Percentiles rank a stretch among this genome's conserved stretches.
These are phyloP conservation scores for Myiotriccus ornatus DNA, from an alignment of 2,797 vertebrate species.

Conservation along the genomic window DNA sequence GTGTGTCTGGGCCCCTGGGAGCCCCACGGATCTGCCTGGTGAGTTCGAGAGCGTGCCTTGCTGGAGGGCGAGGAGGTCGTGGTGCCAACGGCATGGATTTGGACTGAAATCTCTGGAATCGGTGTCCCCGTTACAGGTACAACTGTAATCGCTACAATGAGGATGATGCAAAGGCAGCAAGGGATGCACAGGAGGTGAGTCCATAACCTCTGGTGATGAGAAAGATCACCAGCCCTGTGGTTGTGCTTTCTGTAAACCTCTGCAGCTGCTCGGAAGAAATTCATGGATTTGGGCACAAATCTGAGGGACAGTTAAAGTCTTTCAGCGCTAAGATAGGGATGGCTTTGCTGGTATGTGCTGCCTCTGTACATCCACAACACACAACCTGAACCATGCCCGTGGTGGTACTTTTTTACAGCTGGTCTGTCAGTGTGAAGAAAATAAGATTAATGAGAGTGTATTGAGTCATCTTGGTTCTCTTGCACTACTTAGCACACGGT, in stretches of 20 bases:
- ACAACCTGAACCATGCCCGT: not conserved
- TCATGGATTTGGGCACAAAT: not conserved
- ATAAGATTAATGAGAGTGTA: not conserved
- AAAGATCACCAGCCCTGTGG: not conserved
- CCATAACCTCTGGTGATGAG: not conserved
- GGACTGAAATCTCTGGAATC: conserved; percentile 39
- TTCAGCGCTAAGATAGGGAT: not conserved
- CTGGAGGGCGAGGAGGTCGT: not conserved
- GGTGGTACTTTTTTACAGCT: not conserved
- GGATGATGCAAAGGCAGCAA: conserved; percentile 98
- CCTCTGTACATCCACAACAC: not conserved
- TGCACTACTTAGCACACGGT: not conserved
- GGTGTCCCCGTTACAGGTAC: conserved; percentile 83
- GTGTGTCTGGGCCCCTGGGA: conserved; percentile 99
- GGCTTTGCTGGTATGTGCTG: not conserved
- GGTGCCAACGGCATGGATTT: not conserved
- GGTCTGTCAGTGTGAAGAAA: conserved; percentile 3
- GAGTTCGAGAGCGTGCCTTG: conserved; percentile 50
- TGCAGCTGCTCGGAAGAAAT: not conserved
- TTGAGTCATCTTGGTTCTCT: conserved; percentile 5
- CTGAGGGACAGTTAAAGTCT: not conserved
- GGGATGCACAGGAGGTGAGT: conserved; percentile 97
- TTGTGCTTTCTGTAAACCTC: not conserved
- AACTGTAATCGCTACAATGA: conserved; percentile 99
- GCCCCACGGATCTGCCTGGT: conserved; percentile 98